Evolutionary conservation across 2,888 invertebrate genomes (phyloP), one percentile per base, ranked within the genome.

Genomic region (Argyra leucocephala): DNA sequence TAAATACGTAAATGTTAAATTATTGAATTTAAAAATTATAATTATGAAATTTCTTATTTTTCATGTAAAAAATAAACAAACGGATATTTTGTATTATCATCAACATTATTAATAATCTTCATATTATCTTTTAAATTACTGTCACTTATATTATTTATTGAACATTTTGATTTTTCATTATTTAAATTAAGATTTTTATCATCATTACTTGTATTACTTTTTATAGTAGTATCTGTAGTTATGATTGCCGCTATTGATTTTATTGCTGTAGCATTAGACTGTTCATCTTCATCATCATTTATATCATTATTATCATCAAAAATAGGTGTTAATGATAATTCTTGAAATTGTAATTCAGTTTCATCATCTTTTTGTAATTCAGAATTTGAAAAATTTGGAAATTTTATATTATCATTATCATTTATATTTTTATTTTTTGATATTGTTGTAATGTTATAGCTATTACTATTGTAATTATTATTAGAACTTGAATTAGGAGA

Each of bases 31-130:
- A 31, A 31, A 31, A 31, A 10, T 31, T 31, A 10, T 31, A 31
- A 31, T 31, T 31, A 31, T 31, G 31, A 31, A 7, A 10, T 61
- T 59, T 59, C 36, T 22, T 48, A 63, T 23, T 65, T 63, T 26
- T 65, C 63, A 15, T 65, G 65, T 62, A 65, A 63, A 65, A 65
- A 65, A 63, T 65, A 65, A 65, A 65, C 65, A 31, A 60, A 63
- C 21, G 65, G 31, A 63, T 63, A 65, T 23, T 57, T 62, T 24
- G 58, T 59, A 23, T 62, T 59, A 26, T 36, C 61, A 62, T 62
- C 15, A 48, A 48, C 48, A n/a, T 48, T 48, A 18, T 48, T 48
- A 48, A 48, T 48, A 48, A 48, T 48, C 18, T 48, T 48, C 48
- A 48, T 48, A n/a, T 48, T 31, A n/a, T 48, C 48, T 15, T 48